Conservation (phyloP, 2,888 invertebrate genomes). For the Gymnocheta viridis region DNA sequence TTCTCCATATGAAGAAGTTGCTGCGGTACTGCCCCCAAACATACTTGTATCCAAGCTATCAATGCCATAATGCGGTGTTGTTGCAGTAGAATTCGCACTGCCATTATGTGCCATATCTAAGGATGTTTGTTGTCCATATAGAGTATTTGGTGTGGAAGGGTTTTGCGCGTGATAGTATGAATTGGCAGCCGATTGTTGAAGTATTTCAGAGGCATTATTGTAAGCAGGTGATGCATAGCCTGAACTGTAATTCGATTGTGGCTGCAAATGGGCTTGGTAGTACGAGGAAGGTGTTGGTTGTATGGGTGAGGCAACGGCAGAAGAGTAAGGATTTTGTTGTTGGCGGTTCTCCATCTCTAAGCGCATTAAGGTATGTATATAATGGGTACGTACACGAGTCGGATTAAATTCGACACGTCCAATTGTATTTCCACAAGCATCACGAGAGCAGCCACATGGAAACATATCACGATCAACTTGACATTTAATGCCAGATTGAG, state of each 20-base stretch:
- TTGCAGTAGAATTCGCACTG: slow-evolving; percentile 21
- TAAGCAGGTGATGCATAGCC: slow-evolving; percentile 80
- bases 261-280: slow-evolving; percentile 74
- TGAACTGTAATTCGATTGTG: slow-evolving; percentile 79
- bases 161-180: slow-evolving; percentile 72
- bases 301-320: slow-evolving; percentile 49
- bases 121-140: slow-evolving; percentile 63
- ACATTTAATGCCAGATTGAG: slow-evolving; percentile 97
- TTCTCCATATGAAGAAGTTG: slow-evolving; percentile 78
- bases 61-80: slow-evolving; percentile 67
- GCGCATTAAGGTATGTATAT: slow-evolving; percentile 97
- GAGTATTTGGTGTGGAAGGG: slow-evolving; percentile 36
- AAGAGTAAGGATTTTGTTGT: slow-evolving; percentile 81
- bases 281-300: slow-evolving; percentile 72
- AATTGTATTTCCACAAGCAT: slow-evolving; percentile 94
- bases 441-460: slow-evolving; percentile 97
- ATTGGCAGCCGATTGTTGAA: slow-evolving; percentile 68
- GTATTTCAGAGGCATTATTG: slow-evolving; percentile 70
- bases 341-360: slow-evolving; percentile 90
- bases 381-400: slow-evolving; percentile 96
- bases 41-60: slow-evolving; percentile 74
- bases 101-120: slow-evolving; percentile 57
- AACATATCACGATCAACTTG: slow-evolving; percentile 98
- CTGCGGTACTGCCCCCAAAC: slow-evolving; percentile 72
- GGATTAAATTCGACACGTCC: slow-evolving; percentile 99